A percentile compares a stretch with the other conserved stretches of the same genome.
phyloP scores from a whole-genome alignment of 2,797 vertebrate species.

The Muscicapa striata region DNA sequence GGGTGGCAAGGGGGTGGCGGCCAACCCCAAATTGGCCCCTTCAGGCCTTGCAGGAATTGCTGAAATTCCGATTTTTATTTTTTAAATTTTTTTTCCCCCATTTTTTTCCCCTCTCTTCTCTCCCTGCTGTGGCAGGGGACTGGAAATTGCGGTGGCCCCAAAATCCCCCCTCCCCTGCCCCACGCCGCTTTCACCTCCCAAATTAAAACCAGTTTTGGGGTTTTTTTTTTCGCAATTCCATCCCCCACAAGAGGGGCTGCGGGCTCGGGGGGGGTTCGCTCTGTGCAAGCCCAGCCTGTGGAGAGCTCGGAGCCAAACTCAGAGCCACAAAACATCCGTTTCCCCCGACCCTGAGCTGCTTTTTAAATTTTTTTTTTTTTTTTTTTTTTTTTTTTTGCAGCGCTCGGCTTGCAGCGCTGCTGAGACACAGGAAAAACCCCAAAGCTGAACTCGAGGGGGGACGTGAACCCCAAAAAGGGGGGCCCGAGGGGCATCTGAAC shows the following conservation, averaged over 20 bases:
- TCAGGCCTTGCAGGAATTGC: neutral
- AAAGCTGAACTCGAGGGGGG: accelerated
- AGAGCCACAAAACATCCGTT: slow-evolving; percentile 25
- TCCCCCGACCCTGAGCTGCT: neutral
- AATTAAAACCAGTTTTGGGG: accelerated
- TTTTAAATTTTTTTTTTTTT: too few relatives aligned
- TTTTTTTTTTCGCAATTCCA: neutral
- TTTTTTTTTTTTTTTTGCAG: neutral
- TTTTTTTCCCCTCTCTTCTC: neutral
- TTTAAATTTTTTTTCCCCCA: accelerated
- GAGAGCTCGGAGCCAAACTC: neutral
- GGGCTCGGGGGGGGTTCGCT: neutral
- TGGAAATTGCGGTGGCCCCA: neutral
- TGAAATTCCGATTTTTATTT: neutral
- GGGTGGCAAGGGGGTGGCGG: neutral
- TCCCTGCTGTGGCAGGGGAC: accelerated
- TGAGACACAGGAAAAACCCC: neutral
- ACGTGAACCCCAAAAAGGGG: too few relatives aligned
- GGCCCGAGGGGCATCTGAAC: too few relatives aligned
- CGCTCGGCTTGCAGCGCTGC: neutral
- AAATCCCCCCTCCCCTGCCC: neutral
- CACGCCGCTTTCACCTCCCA: accelerated
- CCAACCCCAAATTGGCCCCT: accelerated
- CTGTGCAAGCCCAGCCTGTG: accelerated
- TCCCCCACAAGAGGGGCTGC: accelerated